Percentiles rank a stretch among this genome's conserved stretches.
Conservation (phyloP, 1,140 invertebrate species). For the Bombyx mori region DNA sequence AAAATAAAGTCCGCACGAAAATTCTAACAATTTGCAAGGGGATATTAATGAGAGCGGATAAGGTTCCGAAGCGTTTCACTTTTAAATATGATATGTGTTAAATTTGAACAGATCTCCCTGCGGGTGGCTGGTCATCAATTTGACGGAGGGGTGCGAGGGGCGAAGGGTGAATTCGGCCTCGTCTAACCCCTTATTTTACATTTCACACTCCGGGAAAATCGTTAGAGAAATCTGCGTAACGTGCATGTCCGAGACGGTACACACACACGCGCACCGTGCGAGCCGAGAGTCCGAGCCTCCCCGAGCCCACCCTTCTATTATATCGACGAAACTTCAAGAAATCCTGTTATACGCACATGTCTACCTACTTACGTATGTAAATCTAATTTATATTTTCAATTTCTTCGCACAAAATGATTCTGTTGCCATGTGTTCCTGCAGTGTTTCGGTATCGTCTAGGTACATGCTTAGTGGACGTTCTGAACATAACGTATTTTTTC, state of each 20-base stretch:
- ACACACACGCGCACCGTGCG: constrained; percentile 40
- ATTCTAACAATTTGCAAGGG: constrained; percentile 35
- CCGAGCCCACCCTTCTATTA: constrained; percentile 34
- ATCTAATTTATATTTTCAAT: constrained; percentile 38
- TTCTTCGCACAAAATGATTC: constrained; percentile 7
- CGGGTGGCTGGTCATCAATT: constrained; percentile 67
- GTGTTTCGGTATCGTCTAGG: neutral
- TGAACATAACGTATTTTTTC: no score
- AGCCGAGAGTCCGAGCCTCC: constrained; percentile 39
- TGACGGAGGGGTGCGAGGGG: constrained; percentile 25
- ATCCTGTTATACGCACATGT: constrained; percentile 57
- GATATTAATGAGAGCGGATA: constrained; percentile 49
- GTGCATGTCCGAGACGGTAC: constrained; percentile 57
- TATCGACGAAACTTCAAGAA: constrained; percentile 68
- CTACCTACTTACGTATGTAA: constrained; percentile 43
- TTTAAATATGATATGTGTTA: constrained; percentile 67
- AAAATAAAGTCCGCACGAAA: constrained; percentile 16
- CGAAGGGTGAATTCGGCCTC: constrained; percentile 40
- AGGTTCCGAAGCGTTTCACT: constrained; percentile 45
- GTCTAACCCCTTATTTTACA: constrained; percentile 70
- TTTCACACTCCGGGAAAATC: constrained; percentile 71
- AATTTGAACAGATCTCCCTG: constrained; percentile 63
- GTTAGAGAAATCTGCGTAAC: constrained; percentile 70
- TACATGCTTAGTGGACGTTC: neutral
- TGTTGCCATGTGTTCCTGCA: no score